phyloP scores from a whole-genome alignment of 2,113 vertebrate genomes.

The Myiozetetes cayanensis region DNA sequence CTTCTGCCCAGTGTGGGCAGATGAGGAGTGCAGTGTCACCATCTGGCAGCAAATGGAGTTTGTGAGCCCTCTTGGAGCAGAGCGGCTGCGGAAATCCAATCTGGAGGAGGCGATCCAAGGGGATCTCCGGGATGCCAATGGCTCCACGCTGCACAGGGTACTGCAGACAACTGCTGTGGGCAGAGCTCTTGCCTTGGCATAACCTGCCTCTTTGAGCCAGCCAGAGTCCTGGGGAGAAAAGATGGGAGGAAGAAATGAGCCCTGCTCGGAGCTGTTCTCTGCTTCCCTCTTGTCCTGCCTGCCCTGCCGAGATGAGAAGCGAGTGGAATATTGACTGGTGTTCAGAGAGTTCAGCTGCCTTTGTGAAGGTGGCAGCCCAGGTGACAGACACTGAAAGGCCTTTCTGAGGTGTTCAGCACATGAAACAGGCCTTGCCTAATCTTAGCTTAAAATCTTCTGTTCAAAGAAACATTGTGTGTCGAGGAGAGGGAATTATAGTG shows the following conservation, averaged over 20 bases:
- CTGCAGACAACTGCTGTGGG: not conserved
- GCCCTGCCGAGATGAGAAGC: conserved; percentile 12
- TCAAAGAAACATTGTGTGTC: conserved; percentile 39
- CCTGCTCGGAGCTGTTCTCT: not conserved
- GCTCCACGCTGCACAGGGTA: not conserved
- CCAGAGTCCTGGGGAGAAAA: not conserved
- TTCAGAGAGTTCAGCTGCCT: not conserved
- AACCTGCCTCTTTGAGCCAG: not conserved
- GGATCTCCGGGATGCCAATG: not conserved
- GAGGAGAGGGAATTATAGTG: conserved; percentile 26
- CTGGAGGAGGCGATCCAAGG: not conserved
- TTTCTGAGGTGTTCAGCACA: conserved; percentile 1
- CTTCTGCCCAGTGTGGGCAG: not conserved
- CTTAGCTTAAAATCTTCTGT: conserved; percentile 24
- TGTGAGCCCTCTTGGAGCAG: not conserved
- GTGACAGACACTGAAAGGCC: conserved; percentile 38
- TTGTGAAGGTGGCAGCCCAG: not conserved
- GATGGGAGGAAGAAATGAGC: not conserved
- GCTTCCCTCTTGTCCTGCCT: not conserved
- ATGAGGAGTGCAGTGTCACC: not conserved
- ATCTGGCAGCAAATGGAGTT: not conserved
- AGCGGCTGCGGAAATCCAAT: not conserved
- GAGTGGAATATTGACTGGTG: not conserved
- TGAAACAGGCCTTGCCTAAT: not conserved
- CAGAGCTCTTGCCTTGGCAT: not conserved